Percentiles rank a stretch among this genome's conserved stretches.
These are phyloP conservation scores for Drosophila ogumai DNA, from an alignment of 1,140 invertebrate genomes.

Conservation along the genomic window DNA sequence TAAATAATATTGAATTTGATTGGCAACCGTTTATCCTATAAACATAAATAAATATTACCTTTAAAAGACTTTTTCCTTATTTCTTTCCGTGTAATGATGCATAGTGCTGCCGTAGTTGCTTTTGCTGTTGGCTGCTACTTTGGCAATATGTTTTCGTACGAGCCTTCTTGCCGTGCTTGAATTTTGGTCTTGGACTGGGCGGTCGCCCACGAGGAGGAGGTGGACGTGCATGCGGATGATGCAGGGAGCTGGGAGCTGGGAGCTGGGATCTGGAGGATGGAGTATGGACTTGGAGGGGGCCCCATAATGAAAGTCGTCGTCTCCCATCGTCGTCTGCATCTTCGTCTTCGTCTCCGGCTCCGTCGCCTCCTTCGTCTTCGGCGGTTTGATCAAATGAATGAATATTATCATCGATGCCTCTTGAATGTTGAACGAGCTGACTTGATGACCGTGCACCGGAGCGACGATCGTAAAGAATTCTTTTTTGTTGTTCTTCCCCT, in stretches of 20 bases:
- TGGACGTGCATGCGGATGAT: slow-evolving; percentile 14
- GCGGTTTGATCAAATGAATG: slow-evolving; percentile 83
- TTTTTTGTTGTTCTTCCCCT: slow-evolving; percentile 38
- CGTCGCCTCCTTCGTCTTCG: slow-evolving; percentile 70
- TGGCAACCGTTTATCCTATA: not conserved
- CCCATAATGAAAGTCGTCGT: slow-evolving; percentile 45
- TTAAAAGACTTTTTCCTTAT: slow-evolving; percentile 4
- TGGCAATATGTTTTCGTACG: slow-evolving; percentile 78
- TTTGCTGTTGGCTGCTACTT: slow-evolving; percentile 70
- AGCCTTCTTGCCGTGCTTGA: slow-evolving; percentile 55
- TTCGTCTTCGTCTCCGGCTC: slow-evolving; percentile 3
- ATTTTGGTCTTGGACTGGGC: slow-evolving; percentile 70
- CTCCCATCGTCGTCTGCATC: slow-evolving; percentile 27
- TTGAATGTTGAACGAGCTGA: slow-evolving; percentile 77
- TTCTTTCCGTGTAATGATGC: slow-evolving; percentile 67
- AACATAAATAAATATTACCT: not conserved
- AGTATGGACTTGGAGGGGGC: not conserved
- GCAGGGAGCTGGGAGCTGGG: slow-evolving; percentile 2
- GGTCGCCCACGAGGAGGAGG: slow-evolving; percentile 51
- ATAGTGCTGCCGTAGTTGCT: slow-evolving; percentile 52
- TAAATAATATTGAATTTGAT: not conserved
- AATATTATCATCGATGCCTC: slow-evolving; percentile 83
- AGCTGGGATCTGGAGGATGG: not conserved
- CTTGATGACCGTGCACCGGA: slow-evolving; percentile 74
- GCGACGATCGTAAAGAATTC: slow-evolving; percentile 71